Evolutionary conservation across 2,797 vertebrate genomes (phyloP).

Genomic region (Oreonectes daqikongensis): DNA sequence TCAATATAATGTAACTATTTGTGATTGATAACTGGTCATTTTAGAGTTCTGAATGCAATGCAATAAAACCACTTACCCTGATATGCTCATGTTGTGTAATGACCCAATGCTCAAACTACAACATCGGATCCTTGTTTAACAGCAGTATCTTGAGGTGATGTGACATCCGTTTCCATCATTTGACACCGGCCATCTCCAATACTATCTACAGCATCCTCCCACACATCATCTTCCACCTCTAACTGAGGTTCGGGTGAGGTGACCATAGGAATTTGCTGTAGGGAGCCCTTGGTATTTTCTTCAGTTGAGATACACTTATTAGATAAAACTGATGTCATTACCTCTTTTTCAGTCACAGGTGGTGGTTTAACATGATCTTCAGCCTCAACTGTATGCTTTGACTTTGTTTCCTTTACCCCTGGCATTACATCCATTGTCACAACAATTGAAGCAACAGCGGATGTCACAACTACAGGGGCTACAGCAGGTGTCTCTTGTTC

Average conservation of each 20-base stretch:
- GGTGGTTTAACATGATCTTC: conserved; percentile 43
- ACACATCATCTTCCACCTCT: conserved; percentile 67
- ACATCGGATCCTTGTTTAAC: conserved; percentile 6
- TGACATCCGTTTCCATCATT: conserved; percentile 24
- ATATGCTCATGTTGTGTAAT: conserved; percentile 2
- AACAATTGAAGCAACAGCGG: background rate
- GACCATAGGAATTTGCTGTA: background rate
- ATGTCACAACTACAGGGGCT: background rate
- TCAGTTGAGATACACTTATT: background rate
- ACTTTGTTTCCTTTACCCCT: conserved; percentile 35
- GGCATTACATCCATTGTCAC: background rate
- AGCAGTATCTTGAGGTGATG: conserved; percentile 31
- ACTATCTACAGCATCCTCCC: conserved; percentile 73
- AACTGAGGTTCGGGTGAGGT: conserved; percentile 30
- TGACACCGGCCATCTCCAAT: conserved; percentile 41
- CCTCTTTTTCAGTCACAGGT: conserved; percentile 2
- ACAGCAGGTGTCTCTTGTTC: background rate
- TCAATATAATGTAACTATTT: too few relatives aligned
- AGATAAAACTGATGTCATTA: conserved; percentile 18
- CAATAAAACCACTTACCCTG: conserved; percentile 33
- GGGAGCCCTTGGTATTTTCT: background rate
- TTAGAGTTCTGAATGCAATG: background rate
- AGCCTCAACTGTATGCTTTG: conserved; percentile 51
- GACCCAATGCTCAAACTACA: background rate
- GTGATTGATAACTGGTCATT: background rate